phyloP scores from a whole-genome alignment of 2,888 invertebrate species.

The Ennomos erosarius region DNA sequence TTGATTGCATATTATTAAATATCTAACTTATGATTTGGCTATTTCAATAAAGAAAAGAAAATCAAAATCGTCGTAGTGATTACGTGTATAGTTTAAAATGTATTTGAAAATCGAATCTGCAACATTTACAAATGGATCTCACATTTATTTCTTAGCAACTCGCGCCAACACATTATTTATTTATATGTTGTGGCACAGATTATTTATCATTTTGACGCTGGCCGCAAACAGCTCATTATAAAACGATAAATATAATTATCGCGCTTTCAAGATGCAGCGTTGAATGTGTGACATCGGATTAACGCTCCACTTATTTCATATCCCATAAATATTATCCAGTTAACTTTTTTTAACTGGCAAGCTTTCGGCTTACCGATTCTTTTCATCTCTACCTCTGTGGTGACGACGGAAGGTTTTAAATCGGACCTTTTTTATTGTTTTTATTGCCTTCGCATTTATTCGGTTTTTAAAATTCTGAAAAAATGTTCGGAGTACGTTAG shows the following conservation, averaged over 20 bases:
- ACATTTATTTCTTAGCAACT: no score
- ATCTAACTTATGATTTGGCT: constrained; percentile 52
- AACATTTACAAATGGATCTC: no score
- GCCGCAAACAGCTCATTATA: constrained; percentile 80
- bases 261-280: constrained; percentile 68
- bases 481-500: no score
- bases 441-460: no score
- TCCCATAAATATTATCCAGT: constrained; percentile 69
- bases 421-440: no score
- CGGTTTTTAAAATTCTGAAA: no score
- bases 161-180: constrained; percentile 15
- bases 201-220: constrained; percentile 49
- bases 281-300: constrained; percentile 66
- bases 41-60: constrained; percentile 38
- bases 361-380: background rate
- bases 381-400: no score
- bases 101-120: no score
- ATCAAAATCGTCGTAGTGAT: no score
- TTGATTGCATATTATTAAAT: constrained; percentile 60
- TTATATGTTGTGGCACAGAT: constrained; percentile 15
- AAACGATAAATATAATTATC: constrained; percentile 82
- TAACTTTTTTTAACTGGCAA: constrained; percentile 42
- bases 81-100: no score
- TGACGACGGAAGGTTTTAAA: no score
- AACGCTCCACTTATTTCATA: constrained; percentile 64